A percentile compares a stretch with the other conserved stretches of the same genome.
Evolutionary conservation across 2,888 invertebrate species (phyloP).

Genomic region (Mythimna vitellina): DNA sequence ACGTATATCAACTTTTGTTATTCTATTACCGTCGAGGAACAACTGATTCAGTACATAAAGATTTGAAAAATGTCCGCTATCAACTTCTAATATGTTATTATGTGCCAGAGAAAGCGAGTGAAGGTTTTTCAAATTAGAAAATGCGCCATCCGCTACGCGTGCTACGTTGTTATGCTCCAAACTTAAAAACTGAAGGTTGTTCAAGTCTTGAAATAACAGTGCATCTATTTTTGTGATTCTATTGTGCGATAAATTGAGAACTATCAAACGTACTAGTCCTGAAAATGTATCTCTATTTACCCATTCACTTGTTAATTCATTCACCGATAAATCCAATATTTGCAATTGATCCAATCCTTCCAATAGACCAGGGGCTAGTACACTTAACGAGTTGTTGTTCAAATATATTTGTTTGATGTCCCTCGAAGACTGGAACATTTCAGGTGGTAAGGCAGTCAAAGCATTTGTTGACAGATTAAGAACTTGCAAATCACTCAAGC

Average conservation of each 20-base stretch:
- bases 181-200: slow-evolving; percentile 94
- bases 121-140: slow-evolving; percentile 94
- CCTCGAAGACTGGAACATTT: slow-evolving; percentile 94
- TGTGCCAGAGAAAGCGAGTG: slow-evolving; percentile 94
- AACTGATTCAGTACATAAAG: slow-evolving; percentile 94
- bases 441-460: slow-evolving; percentile 94
- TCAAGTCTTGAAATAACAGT: slow-evolving; percentile 93
- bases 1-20: slow-evolving; percentile 92
- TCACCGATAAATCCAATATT: slow-evolving; percentile 93
- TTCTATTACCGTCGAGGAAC: slow-evolving; percentile 93
- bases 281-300: slow-evolving; percentile 95
- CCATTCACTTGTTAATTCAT: slow-evolving; percentile 94
- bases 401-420: slow-evolving; percentile 93
- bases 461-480: slow-evolving; percentile 95
- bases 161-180: slow-evolving; percentile 93
- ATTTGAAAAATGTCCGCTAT: slow-evolving; percentile 93
- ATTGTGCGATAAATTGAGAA: slow-evolving; percentile 94
- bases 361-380: slow-evolving; percentile 94
- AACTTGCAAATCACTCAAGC: slow-evolving; percentile 92
- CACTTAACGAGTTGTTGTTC: slow-evolving; percentile 94
- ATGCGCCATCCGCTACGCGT: slow-evolving; percentile 93
- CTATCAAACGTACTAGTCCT: slow-evolving; percentile 93
- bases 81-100: slow-evolving; percentile 93
- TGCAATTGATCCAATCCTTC: slow-evolving; percentile 94
- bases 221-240: slow-evolving; percentile 93